A percentile compares a stretch with the other conserved stretches of the same genome.
phyloP scores from a whole-genome alignment of 2,797 vertebrate genomes.

The Echeneis naucrates region DNA sequence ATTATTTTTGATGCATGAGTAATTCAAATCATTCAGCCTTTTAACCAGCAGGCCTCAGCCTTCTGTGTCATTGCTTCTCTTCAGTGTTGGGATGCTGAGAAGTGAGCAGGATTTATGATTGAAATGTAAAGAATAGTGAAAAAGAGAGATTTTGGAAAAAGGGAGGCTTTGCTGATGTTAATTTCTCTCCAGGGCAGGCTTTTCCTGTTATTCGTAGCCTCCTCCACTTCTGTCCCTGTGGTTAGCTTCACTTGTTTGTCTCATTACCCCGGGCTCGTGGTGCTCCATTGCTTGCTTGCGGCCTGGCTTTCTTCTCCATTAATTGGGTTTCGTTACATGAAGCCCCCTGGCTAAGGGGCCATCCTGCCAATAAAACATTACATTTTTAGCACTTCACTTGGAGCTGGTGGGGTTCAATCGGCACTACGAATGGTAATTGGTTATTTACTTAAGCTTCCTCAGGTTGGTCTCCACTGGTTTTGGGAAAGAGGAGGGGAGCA shows the following conservation, averaged over 20 bases:
- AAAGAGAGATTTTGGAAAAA: conserved; percentile 31
- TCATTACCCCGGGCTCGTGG: conserved; percentile 83
- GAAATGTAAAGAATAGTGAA: conserved; percentile 41
- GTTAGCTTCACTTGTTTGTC: conserved; percentile 76
- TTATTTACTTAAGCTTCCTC: conserved; percentile 86
- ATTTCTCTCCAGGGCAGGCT: conserved; percentile 84
- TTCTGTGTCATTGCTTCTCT: conserved; percentile 24
- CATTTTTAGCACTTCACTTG: conserved; percentile 79
- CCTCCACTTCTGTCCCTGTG: conserved; percentile 79
- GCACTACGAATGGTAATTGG: conserved; percentile 80
- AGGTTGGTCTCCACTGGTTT: conserved; percentile 77
- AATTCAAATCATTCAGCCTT: conserved; percentile 3
- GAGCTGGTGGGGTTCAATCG: conserved; percentile 75
- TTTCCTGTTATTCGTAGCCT: conserved; percentile 79
- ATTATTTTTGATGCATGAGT: conserved; percentile 23
- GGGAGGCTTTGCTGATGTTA: conserved; percentile 72
- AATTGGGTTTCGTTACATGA: conserved; percentile 90
- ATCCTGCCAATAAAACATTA: conserved; percentile 83
- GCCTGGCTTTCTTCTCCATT: conserved; percentile 86
- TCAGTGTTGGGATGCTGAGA: conserved; percentile 44
- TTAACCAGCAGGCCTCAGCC: conserved; percentile 37
- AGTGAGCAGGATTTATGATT: conserved; percentile 53
- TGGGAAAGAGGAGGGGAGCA: conserved; percentile 36
- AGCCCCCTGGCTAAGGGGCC: conserved; percentile 86
- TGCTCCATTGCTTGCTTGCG: conserved; percentile 72